These are phyloP conservation scores for Melanostoma scalare DNA, from an alignment of 2,888 invertebrate species.

Conservation along the genomic window DNA sequence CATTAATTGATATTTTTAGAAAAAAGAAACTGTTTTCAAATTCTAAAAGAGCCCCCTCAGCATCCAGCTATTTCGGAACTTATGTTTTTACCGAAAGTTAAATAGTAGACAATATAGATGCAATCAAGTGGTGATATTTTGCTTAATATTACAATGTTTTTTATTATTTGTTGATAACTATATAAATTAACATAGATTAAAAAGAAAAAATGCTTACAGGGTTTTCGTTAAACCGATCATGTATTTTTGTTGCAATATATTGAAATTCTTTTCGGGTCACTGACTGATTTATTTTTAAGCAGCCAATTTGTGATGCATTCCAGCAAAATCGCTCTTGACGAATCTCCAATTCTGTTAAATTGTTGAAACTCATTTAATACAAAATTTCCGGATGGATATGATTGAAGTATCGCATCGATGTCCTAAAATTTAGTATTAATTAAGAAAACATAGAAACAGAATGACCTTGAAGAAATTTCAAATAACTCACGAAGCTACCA, in stretches of 20 bases:
- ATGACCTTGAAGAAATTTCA: not conserved
- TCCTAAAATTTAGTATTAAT: constrained; percentile 20
- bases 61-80: no score
- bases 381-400: constrained; percentile 4
- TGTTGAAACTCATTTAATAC: constrained; percentile 13
- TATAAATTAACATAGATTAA: no score
- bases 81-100: no score
- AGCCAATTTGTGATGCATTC: constrained; percentile 19
- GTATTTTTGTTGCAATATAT: constrained; percentile 4
- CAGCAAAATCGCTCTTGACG: constrained; percentile 21
- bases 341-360: constrained; percentile 22
- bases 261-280: not conserved
- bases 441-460: constrained; percentile 6
- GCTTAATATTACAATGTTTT: no score
- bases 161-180: no score
- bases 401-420: constrained; percentile 5
- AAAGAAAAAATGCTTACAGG: constrained; percentile 10
- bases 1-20: no score
- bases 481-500: constrained; percentile 15
- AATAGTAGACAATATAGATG: no score
- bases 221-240: not conserved
- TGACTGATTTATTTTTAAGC: not conserved
- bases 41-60: no score
- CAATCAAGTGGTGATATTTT: no score
- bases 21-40: no score